Evolutionary conservation across 2,888 invertebrate genomes (phyloP), one percentile per base, ranked within the genome.

Genomic region (Caenorhabditis becei): DNA sequence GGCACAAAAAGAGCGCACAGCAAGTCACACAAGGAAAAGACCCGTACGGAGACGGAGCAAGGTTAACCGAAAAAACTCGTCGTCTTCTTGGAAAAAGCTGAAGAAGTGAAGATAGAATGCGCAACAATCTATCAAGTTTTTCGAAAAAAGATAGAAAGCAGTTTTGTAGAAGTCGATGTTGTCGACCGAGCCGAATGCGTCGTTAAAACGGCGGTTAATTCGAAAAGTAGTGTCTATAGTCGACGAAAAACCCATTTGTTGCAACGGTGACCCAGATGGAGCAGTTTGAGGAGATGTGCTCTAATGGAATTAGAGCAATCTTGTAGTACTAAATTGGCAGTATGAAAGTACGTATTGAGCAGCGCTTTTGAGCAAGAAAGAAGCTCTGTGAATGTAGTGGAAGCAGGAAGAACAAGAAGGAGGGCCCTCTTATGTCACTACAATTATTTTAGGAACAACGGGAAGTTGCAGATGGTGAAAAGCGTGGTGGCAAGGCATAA

Each of bases 281-380:
- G 35, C 59, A 66, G 66, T 75, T 66, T 75, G 53, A 24, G n/a
- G 37, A 23, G 65, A 74, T 59, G 58, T 49, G 53, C 59, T 66
- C 75, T 75, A 75, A 75, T 75, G 75, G 75, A 75, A 75, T 75
- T 75, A 75, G 66, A 75, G 32, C 75, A 75, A 66, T 75, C 66
- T 75, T 75, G 59, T 65, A 75, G 61, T 75, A 75, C 75, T 56
- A 53, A 71, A 71, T 71, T 74, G 74, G 66, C 24, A 44, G 49
- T 37, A 49, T 58, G 53, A 66, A 75, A 75, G 75, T 66, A 59
- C 75, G 75, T 41, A 58, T 61, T 47, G 24, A 67, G 54, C 41
- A 41, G 26, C 47, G 56, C 65, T 74, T 58, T 56, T 58, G 58
- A 37, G 65, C 59, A 72, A 63, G 51, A 70, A 54, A 23, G 54